These are phyloP conservation scores for Entosphenus tridentatus DNA, from an alignment of 2,113 vertebrate species.

Conservation along the genomic window DNA sequence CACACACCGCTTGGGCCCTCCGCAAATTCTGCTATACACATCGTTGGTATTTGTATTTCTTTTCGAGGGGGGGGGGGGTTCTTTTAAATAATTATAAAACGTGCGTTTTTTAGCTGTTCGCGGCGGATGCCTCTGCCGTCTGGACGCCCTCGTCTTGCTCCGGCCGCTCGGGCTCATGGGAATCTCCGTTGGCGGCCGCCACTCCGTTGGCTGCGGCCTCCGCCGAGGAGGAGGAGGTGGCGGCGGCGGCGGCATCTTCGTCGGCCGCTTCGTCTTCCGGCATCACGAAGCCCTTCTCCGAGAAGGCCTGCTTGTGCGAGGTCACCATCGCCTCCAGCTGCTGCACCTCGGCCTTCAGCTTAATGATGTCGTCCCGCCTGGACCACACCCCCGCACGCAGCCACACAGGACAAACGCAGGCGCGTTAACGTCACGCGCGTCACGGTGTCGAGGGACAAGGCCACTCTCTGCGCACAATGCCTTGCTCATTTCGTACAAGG, in stretches of 20 bases:
- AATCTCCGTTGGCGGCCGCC: neutral
- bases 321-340: constrained; percentile 73
- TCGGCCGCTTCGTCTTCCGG: constrained; percentile 25
- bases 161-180: neutral
- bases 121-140: no score
- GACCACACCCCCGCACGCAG: neutral
- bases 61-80: no score
- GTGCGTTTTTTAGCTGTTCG: no score
- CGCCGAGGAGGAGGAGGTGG: constrained; percentile 15
- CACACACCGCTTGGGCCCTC: no score
- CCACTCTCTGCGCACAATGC: neutral
- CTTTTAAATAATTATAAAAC: no score
- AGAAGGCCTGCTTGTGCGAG: constrained; percentile 32
- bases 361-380: constrained; percentile 94
- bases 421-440: no score
- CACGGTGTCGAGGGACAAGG: no score
- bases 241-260: constrained; percentile 10
- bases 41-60: no score
- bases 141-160: no score
- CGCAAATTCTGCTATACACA: no score
- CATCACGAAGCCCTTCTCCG: constrained; percentile 19
- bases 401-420: neutral
- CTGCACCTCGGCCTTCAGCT: constrained; percentile 84
- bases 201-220: constrained; percentile 19
- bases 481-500: neutral